A percentile compares a stretch with the other conserved stretches of the same genome.
phyloP scores from a whole-genome alignment of 2,113 vertebrate species.

The Apaloderma vittatum region DNA sequence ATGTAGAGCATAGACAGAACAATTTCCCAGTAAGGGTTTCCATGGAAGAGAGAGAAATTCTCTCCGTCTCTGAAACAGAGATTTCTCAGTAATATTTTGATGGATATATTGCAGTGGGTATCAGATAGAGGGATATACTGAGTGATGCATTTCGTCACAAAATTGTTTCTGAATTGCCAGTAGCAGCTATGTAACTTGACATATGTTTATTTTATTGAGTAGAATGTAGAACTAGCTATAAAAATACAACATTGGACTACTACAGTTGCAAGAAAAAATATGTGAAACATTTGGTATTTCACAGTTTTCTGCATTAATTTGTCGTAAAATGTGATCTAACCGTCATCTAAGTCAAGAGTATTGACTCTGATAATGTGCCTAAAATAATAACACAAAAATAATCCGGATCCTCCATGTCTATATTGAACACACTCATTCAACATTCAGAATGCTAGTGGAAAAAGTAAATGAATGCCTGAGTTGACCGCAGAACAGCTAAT shows the following conservation, averaged over 20 bases:
- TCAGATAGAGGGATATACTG: background rate
- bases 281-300: too few relatives aligned
- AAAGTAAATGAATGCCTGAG: too few relatives aligned
- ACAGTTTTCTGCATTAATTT: too few relatives aligned
- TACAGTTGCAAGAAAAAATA: background rate
- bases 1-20: background rate
- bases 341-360: too few relatives aligned
- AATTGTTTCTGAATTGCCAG: background rate
- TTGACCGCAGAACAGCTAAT: too few relatives aligned
- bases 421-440: too few relatives aligned
- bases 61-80: background rate
- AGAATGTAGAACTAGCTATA: background rate
- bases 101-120: background rate
- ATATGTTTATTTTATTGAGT: background rate
- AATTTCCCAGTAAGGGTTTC: background rate
- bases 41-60: background rate
- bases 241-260: background rate
- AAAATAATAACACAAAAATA: too few relatives aligned
- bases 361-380: too few relatives aligned
- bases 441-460: too few relatives aligned
- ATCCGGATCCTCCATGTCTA: too few relatives aligned
- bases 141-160: background rate
- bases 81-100: background rate
- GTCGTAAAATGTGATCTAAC: too few relatives aligned
- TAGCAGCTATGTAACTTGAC: background rate